These are phyloP conservation scores for Pollicipes pollicipes DNA, from an alignment of 1,140 invertebrate genomes.

Conservation along the genomic window DNA sequence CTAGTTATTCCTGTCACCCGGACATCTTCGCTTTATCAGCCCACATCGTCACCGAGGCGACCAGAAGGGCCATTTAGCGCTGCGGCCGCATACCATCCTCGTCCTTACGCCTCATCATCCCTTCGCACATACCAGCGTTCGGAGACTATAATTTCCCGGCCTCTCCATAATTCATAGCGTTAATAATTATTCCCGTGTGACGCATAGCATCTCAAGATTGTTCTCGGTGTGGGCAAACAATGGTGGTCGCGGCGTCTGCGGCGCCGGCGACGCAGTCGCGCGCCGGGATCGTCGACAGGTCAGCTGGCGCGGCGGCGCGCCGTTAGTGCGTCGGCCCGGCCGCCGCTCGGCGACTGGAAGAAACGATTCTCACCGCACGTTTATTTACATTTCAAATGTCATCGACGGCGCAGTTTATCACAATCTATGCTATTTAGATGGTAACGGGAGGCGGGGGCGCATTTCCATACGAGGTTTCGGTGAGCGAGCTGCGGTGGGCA, in stretches of 20 bases:
- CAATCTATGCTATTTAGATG: neutral
- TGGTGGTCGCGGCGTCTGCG: too few relatives aligned
- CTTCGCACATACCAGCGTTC: neutral
- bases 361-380: neutral
- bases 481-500: too few relatives aligned
- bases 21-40: neutral
- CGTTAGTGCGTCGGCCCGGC: too few relatives aligned
- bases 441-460: neutral
- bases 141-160: neutral
- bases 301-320: too few relatives aligned
- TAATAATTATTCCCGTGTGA: neutral
- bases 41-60: neutral
- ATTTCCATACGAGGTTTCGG: neutral
- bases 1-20: too few relatives aligned
- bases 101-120: neutral
- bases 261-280: neutral
- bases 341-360: neutral
- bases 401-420: neutral
- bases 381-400: constrained; percentile 1
- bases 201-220: neutral
- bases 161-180: neutral
- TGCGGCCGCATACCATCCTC: too few relatives aligned
- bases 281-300: too few relatives aligned
- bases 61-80: neutral
- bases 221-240: constrained; percentile 1